Evolutionary conservation across 2,797 vertebrate species (phyloP).

Genomic region (Neopelma chrysocephalum): DNA sequence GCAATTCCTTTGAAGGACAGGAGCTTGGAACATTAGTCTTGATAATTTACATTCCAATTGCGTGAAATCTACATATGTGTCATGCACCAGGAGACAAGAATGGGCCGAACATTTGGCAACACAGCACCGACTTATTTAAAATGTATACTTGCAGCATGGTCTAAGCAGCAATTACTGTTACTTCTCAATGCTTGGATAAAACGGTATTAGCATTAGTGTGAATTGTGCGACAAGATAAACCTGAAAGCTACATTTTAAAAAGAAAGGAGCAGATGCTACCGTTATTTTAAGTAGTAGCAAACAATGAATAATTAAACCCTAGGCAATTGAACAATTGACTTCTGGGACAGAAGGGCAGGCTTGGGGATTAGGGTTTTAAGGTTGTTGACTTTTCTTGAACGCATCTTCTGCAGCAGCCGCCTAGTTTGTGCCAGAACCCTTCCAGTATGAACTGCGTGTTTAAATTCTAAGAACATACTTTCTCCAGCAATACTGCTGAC

Average conservation of each 20-base stretch:
- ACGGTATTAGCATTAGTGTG: background rate
- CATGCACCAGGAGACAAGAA: background rate
- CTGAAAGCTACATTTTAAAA: background rate
- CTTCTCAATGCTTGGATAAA: background rate
- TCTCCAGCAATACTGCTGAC: slow-evolving; percentile 6
- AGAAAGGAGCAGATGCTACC: background rate
- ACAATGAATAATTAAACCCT: background rate
- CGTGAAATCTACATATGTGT: background rate
- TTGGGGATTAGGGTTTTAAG: background rate
- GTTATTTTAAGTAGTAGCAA: background rate
- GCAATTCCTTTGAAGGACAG: background rate
- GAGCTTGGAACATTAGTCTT: background rate
- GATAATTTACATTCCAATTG: background rate
- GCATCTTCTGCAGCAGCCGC: background rate
- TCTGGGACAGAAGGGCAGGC: background rate
- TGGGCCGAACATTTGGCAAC: background rate
- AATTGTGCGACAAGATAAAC: background rate
- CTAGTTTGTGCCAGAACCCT: background rate
- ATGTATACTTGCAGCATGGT: background rate
- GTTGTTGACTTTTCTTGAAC: background rate
- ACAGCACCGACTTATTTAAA: background rate
- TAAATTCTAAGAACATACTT: background rate
- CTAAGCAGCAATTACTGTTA: background rate
- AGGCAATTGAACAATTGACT: background rate
- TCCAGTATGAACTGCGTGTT: background rate